A percentile compares a stretch with the other conserved stretches of the same genome.
phyloP scores from a whole-genome alignment of 2,888 invertebrate genomes.

The Criorhina ranunculi region DNA sequence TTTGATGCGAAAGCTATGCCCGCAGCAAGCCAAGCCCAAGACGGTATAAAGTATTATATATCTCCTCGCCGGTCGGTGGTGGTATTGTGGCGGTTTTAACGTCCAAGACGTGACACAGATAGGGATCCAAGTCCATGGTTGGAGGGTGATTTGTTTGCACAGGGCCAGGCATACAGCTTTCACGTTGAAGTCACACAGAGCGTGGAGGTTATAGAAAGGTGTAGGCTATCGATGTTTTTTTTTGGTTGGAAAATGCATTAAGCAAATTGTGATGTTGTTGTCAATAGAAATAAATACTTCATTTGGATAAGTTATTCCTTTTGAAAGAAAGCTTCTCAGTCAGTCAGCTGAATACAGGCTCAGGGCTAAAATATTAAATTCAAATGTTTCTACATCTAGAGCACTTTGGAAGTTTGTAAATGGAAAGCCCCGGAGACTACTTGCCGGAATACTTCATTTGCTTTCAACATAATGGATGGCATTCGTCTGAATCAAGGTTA shows the following conservation, averaged over 20 bases:
- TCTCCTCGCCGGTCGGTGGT: not conserved
- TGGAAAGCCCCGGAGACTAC: too few relatives aligned
- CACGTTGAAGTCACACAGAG: conserved; percentile 29
- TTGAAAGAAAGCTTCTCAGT: too few relatives aligned
- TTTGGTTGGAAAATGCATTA: conserved; percentile 25
- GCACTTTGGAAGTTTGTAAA: too few relatives aligned
- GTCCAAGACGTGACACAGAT: conserved; percentile 63
- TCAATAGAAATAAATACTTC: conserved; percentile 10
- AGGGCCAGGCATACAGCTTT: conserved; percentile 42
- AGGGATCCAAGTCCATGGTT: conserved; percentile 42
- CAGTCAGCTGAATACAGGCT: too few relatives aligned
- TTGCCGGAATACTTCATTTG: too few relatives aligned
- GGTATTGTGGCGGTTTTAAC: conserved; percentile 41
- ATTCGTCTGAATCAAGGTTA: too few relatives aligned
- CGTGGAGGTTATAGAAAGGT: conserved; percentile 21
- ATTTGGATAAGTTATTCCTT: conserved; percentile 9
- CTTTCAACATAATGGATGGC: too few relatives aligned
- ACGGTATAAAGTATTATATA: conserved; percentile 36
- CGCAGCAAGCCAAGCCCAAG: conserved; percentile 55
- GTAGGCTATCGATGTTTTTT: conserved; percentile 1
- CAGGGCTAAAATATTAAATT: too few relatives aligned
- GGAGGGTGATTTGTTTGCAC: conserved; percentile 38
- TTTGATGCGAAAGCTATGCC: conserved; percentile 39
- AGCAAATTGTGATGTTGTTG: conserved; percentile 35
- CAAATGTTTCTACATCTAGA: too few relatives aligned